Base-by-base conservation (phyloP, 2,797 vertebrate genomes). In the Pristis pectinata region DNA sequence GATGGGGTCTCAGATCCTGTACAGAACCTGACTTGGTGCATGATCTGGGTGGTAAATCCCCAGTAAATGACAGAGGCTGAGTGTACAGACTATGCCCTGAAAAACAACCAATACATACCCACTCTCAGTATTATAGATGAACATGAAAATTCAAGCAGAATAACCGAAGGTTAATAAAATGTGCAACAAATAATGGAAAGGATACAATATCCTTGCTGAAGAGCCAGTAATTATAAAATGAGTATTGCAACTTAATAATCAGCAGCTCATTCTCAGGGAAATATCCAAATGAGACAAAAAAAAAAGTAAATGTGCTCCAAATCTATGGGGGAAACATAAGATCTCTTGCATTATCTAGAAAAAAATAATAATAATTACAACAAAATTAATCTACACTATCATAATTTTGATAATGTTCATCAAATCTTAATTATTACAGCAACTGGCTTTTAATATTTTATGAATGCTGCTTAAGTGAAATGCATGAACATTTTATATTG, bases 381-480 rank as follows among this genome's bases (percentile, higher is more conserved):
- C 61, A 61, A 92, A 67, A 67, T 44, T 92, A 37, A 89, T 89
- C 30, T 37, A 67, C 22, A n/a, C 5, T 87, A 59, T 41, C 34
- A 41, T 67, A n/a, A 64, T 92, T 67, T 70, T 59, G 85, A 53
- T 13, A 61, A 59, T 34, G 87, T 87, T 27, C 8, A 67, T 37
- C 37, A 44, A 92, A 70, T 67, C n/a, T 67, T 37, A 92, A 70
- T 64, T 67, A 92, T 41, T 41, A 92, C 89, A 92, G 6, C 24
- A 64, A 64, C 30, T 41, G 89, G 64, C 41, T 92, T 92, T 41
- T 4, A 41, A 67, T 92, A 92, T 92, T 92, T 92, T 92, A 89
- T 59, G 53, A 89, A 89, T 61, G 83, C 22, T 61, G 34, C 85
- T 61, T 89, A 59, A 89, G 44, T 89, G 64, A 17, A 67, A 37